A percentile compares a stretch with the other conserved stretches of the same genome.
Conservation (phyloP, 2,888 invertebrate genomes). For the Drosophila robusta region DNA sequence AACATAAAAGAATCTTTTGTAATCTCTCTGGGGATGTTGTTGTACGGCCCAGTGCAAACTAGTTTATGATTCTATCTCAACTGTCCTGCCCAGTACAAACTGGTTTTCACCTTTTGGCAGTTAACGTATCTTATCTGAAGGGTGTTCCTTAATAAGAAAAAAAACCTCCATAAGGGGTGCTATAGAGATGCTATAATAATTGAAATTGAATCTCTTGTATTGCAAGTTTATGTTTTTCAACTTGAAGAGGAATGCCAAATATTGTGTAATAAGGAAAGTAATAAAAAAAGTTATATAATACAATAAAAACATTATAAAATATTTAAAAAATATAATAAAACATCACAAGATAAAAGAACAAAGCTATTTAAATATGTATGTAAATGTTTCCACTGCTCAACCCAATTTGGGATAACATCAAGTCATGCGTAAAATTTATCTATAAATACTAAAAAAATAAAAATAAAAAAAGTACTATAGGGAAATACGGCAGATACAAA, state of each 20-base stretch:
- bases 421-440: conserved; percentile 74
- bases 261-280: not conserved
- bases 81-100: conserved; percentile 11
- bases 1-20: conserved; percentile 8
- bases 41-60: conserved; percentile 6
- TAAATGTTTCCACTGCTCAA: conserved; percentile 24
- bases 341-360: not conserved
- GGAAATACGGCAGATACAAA: not conserved
- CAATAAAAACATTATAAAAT: not conserved
- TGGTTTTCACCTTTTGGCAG: not conserved
- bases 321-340: not conserved
- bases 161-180: not conserved
- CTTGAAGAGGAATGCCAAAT: too few relatives aligned
- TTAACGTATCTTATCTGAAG: conserved; percentile 4
- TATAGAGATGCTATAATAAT: not conserved
- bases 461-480: conserved; percentile 5
- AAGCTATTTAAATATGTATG: conserved; percentile 12
- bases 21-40: conserved; percentile 4
- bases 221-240: too few relatives aligned
- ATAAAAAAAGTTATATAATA: not conserved
- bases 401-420: conserved; percentile 55
- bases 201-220: too few relatives aligned
- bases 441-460: conserved; percentile 26
- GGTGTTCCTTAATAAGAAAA: conserved; percentile 1
- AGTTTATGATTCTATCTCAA: not conserved